Evolutionary conservation across 2,113 vertebrate genomes (phyloP).

Genomic region (Mesoclemmys tuberculata): DNA sequence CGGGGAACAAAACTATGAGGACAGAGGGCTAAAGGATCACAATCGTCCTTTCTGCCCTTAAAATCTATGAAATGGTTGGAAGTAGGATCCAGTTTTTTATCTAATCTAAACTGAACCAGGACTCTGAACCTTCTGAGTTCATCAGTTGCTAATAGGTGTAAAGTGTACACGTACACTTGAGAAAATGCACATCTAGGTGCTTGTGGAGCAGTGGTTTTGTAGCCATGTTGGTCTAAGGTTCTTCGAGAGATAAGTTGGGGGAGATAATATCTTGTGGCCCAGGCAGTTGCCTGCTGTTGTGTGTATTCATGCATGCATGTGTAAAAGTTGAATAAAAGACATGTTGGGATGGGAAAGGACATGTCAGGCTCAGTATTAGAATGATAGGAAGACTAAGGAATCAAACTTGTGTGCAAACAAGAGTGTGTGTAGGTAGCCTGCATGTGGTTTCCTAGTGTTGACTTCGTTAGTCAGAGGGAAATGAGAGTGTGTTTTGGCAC

Average conservation of each 20-base stretch:
- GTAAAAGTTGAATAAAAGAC: no score
- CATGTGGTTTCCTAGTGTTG: background rate
- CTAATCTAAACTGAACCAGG: background rate
- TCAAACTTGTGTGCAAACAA: background rate
- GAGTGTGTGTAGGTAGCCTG: background rate
- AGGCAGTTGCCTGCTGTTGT: background rate
- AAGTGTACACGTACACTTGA: background rate
- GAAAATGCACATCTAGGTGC: background rate
- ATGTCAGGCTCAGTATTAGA: no score
- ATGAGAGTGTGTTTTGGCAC: background rate
- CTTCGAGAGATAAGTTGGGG: background rate
- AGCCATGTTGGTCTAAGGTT: background rate
- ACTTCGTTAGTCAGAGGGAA: background rate
- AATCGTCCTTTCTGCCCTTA: background rate
- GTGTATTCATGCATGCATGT: background rate
- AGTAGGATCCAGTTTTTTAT: background rate
- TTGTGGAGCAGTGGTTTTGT: background rate
- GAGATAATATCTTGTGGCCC: background rate
- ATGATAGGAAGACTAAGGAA: no score
- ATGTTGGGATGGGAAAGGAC: background rate
- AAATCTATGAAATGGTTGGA: background rate
- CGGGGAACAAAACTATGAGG: background rate
- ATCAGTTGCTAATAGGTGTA: background rate
- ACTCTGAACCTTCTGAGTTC: background rate
- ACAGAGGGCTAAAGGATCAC: background rate